Conservation (phyloP, 2,797 vertebrate genomes). For the Anas acuta region DNA sequence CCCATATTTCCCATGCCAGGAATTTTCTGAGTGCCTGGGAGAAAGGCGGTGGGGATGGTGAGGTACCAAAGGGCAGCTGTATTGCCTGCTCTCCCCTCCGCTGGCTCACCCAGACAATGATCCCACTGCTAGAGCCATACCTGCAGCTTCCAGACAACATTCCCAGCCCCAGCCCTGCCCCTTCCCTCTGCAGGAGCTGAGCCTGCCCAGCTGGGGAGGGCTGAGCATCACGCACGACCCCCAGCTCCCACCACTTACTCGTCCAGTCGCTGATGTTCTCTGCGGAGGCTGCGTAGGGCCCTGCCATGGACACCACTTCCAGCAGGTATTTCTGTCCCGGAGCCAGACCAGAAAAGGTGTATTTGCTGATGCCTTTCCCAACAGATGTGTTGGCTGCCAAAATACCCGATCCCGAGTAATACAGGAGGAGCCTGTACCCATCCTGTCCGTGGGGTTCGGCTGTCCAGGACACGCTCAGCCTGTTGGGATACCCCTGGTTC, state of each 20-base stretch:
- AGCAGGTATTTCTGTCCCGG: slow-evolving; percentile 69
- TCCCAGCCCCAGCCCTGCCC: neutral
- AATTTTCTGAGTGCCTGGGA: slow-evolving; percentile 11
- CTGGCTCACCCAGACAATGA: neutral
- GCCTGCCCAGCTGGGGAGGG: neutral
- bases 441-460: slow-evolving; percentile 34
- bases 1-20: neutral
- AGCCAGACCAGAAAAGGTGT: slow-evolving; percentile 60
- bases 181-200: neutral
- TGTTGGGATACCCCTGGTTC: slow-evolving; percentile 60
- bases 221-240: accelerated
- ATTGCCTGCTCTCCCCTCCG: accelerated
- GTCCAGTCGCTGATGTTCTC: slow-evolving; percentile 70
- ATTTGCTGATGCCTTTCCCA: slow-evolving; percentile 45
- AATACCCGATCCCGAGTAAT: neutral
- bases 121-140: neutral
- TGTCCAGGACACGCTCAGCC: slow-evolving; percentile 49
- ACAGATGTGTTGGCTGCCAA: slow-evolving; percentile 28
- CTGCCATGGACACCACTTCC: slow-evolving; percentile 38
- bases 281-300: neutral
- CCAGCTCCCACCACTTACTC: slow-evolving; percentile 48
- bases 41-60: neutral
- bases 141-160: neutral
- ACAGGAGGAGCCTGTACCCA: slow-evolving; percentile 69
- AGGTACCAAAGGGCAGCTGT: neutral